These are phyloP conservation scores for Danionella cerebrum DNA, from an alignment of 2,113 vertebrate species.

Conservation along the genomic window DNA sequence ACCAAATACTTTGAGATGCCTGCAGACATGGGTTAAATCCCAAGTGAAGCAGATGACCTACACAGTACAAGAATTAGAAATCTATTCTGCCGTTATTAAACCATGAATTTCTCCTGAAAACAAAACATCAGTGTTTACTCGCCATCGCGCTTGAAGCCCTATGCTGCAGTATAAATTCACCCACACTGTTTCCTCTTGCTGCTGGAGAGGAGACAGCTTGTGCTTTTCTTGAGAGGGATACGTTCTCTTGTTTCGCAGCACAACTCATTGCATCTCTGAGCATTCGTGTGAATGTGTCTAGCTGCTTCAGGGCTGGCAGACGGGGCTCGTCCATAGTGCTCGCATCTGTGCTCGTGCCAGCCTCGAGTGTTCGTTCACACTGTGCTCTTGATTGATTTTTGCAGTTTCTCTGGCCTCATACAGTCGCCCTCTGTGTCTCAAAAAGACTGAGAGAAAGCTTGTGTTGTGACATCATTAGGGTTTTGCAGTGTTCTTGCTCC, in stretches of 20 bases:
- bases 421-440: not conserved
- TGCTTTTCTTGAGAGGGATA: conserved; percentile 2
- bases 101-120: not conserved
- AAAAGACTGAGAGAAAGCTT: not conserved
- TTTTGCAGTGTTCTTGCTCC: not conserved
- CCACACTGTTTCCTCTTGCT: not conserved
- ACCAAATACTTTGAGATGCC: too few species aligned
- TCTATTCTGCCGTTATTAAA: not conserved
- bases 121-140: not conserved
- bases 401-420: not conserved
- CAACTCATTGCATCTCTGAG: not conserved
- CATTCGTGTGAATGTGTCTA: too few species aligned
- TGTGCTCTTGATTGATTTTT: conserved; percentile 33
- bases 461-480: not conserved
- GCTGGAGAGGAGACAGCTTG: conserved; percentile 9
- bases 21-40: too few species aligned
- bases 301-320: conserved; percentile 29
- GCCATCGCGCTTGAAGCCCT: not conserved
- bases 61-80: not conserved
- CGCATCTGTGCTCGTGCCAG: conserved; percentile 31
- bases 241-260: conserved; percentile 3
- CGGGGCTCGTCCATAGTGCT: conserved; percentile 22
- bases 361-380: conserved; percentile 37
- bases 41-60: not conserved
- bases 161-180: not conserved